Evolutionary conservation across 1,140 invertebrate species (phyloP), one percentile per base, ranked within the genome.

Genomic region (Schlechtendalia chinensis): DNA sequence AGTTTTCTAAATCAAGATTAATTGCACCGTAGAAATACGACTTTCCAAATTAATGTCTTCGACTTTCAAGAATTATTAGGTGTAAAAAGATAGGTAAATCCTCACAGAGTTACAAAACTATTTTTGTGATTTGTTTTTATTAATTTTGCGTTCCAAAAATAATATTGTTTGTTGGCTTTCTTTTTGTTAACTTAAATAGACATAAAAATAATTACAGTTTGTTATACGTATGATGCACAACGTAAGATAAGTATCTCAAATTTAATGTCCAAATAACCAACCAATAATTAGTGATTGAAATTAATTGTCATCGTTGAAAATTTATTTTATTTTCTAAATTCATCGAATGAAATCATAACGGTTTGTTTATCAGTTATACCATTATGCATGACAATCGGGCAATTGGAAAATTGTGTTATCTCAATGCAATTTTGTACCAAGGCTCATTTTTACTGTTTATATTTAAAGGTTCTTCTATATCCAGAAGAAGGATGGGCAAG

Each of bases 401-500:
- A 39, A 39, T 39, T 39, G 32, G 3, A n/a, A 39, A 39, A 39
- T 39, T 4, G 32, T 4, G 8, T 4, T 39, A 4, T 39, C 8
- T 8, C 32, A 39, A 3, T 3, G 8, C 32, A 39, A 39, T 39
- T 39, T 39, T 39, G 32, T 39, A 39, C 32, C 32, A 8, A 39
- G 3, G 32, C 3, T 39, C 8, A 39, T 39, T 39, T 4, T 8
- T 39, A 39, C 0, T 39, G 14, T n/a, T 39, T 22, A 27, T n/a
- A n/a, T 29, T 85, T 85, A 16, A 86, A 93, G 92, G 91, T 95
- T 77, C 88, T 94, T 82, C 87, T 95, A 81, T 95, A 93, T 84
- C 93, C 93, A 0, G 93, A 95, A 84, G 93, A 95, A 85, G 92
- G 93, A 19, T 95, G 93, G 93, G 93, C 93, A 56, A 89, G 92